These are phyloP conservation scores for Synergus itoensis DNA, from an alignment of 2,888 invertebrate species.

Conservation along the genomic window DNA sequence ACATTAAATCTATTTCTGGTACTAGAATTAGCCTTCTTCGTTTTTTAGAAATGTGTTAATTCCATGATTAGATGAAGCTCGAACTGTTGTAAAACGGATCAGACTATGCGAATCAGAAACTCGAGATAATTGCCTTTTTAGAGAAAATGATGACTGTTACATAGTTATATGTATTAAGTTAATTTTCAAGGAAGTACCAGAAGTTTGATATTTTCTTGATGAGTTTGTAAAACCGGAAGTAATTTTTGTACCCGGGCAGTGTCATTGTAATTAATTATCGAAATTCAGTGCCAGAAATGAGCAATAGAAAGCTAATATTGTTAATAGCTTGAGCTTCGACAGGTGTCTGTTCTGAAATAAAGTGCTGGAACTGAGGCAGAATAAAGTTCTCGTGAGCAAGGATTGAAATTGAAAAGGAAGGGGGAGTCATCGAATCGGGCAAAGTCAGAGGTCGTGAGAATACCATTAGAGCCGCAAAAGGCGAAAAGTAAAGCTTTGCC, in stretches of 20 bases:
- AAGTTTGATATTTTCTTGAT: too few species aligned
- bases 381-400: background rate
- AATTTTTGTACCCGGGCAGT: too few species aligned
- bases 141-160: too few species aligned
- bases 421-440: background rate
- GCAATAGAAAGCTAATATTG: background rate
- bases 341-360: conserved; percentile 12
- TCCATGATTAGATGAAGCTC: background rate
- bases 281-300: too few species aligned
- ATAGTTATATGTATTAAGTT: too few species aligned
- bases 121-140: too few species aligned
- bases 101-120: too few species aligned
- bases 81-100: too few species aligned
- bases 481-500: background rate
- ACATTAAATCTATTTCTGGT: background rate
- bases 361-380: background rate
- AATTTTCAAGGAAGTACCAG: too few species aligned
- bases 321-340: background rate
- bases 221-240: too few species aligned
- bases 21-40: background rate
- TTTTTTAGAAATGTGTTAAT: conserved; percentile 1
- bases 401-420: background rate
- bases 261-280: too few species aligned
- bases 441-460: conserved; percentile 29
- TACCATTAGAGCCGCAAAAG: conserved; percentile 14